These are phyloP conservation scores for Scarus forsteni DNA, from an alignment of 2,797 vertebrate genomes.

Conservation along the genomic window DNA sequence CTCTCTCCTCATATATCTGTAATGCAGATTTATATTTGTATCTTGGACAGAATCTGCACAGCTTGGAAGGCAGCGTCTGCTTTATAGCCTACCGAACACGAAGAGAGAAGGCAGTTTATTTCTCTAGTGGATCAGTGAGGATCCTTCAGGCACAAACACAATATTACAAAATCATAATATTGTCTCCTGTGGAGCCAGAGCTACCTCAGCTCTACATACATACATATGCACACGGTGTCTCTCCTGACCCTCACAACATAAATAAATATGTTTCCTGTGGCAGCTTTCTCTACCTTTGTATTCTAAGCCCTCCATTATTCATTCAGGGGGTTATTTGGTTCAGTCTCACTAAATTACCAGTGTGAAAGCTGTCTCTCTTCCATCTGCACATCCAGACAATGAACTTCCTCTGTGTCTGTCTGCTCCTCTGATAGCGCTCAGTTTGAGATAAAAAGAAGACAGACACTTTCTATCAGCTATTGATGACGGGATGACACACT, in stretches of 20 bases:
- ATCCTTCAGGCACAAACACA: constrained; percentile 28
- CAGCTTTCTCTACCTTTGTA: not conserved
- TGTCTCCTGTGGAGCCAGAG: constrained; percentile 13
- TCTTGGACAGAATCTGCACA: constrained; percentile 1
- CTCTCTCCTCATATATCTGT: not conserved
- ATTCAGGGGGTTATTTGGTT: constrained; percentile 6
- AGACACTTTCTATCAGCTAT: constrained; percentile 24
- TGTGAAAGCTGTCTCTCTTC: constrained; percentile 15
- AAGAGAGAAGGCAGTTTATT: not conserved
- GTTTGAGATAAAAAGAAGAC: constrained; percentile 20
- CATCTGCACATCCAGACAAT: constrained; percentile 11
- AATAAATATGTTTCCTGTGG: constrained; percentile 28
- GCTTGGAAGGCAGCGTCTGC: not conserved
- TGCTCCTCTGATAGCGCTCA: not conserved
- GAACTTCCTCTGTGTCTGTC: constrained; percentile 12
- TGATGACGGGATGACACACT: constrained; percentile 26
- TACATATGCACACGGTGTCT: not conserved
- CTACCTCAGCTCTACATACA: constrained; percentile 5
- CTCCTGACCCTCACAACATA: constrained; percentile 4
- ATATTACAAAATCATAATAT: not conserved
- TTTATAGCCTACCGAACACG: constrained; percentile 9
- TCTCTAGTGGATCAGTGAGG: constrained; percentile 11
- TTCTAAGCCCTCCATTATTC: constrained; percentile 20
- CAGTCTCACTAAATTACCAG: constrained; percentile 31
- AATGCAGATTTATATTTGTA: not conserved